These are phyloP conservation scores for Tympanoctomys barrerae DNA, from an alignment of 2,797 vertebrate genomes.

Conservation along the genomic window DNA sequence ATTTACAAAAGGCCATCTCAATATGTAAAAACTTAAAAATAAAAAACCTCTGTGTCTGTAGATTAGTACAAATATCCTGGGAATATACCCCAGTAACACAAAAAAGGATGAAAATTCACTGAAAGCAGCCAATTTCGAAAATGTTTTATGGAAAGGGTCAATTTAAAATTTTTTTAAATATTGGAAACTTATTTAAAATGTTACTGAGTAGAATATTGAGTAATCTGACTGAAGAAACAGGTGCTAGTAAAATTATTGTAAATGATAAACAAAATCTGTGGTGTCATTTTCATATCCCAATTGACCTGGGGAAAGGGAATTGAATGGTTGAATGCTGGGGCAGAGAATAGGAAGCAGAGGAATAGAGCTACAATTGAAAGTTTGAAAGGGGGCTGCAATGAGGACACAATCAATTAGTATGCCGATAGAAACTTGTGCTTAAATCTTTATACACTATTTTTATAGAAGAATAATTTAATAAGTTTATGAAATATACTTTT, in stretches of 20 bases:
- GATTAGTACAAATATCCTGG: neutral
- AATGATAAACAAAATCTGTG: constrained; percentile 79
- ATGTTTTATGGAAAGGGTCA: constrained; percentile 61
- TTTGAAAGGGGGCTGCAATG: neutral
- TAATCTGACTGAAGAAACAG: constrained; percentile 83
- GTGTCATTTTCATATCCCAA: neutral
- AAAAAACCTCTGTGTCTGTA: neutral
- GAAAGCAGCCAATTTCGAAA: constrained; percentile 62
- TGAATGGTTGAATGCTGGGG: neutral
- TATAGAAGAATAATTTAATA: neutral
- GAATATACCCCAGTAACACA: neutral
- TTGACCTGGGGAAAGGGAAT: neutral
- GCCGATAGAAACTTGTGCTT: neutral
- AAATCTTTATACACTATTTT: neutral
- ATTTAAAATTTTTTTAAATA: constrained; percentile 77
- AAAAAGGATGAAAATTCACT: constrained; percentile 68
- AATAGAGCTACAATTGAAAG: neutral
- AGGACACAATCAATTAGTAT: neutral
- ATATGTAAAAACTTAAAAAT: neutral
- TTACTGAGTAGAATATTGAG: constrained; percentile 76
- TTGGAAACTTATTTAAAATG: constrained; percentile 84
- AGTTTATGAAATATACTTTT: neutral
- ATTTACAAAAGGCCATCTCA: neutral
- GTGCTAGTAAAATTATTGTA: constrained; percentile 82
- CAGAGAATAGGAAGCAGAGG: neutral